Percentiles rank a stretch among this genome's conserved stretches.
Evolutionary conservation across 2,113 vertebrate genomes (phyloP).

Genomic region (Halcyon senegalensis): DNA sequence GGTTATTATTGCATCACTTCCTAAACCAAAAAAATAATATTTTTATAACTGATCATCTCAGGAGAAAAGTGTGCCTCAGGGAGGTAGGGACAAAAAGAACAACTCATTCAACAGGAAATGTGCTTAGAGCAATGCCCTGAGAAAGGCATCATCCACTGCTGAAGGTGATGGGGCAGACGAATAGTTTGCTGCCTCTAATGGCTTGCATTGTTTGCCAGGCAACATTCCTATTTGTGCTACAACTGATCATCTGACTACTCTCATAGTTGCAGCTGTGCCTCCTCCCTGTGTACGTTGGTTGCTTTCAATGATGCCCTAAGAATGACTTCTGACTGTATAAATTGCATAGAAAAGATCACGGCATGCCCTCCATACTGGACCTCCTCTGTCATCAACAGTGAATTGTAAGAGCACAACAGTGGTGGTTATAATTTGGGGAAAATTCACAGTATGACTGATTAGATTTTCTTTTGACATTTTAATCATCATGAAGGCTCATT

Average conservation of each 20-base stretch:
- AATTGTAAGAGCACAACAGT: neutral
- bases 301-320: neutral
- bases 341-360: neutral
- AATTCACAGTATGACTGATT: slow-evolving; percentile 16
- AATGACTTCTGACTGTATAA: neutral
- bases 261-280: neutral
- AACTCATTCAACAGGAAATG: neutral
- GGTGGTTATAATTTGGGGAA: neutral
- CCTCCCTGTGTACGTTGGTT: neutral
- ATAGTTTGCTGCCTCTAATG: neutral
- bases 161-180: neutral
- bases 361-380: neutral
- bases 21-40: neutral
- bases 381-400: neutral
- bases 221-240: neutral
- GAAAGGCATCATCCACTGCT: neutral
- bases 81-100: neutral
- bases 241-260: neutral
- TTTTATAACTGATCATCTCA: neutral
- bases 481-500: slow-evolving; percentile 34
- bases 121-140: neutral
- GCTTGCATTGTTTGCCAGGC: neutral
- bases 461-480: slow-evolving; percentile 45
- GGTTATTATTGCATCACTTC: neutral
- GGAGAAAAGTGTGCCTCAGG: neutral